These are phyloP conservation scores for Gouania willdenowi DNA, from an alignment of 2,797 vertebrate genomes.

Conservation along the genomic window DNA sequence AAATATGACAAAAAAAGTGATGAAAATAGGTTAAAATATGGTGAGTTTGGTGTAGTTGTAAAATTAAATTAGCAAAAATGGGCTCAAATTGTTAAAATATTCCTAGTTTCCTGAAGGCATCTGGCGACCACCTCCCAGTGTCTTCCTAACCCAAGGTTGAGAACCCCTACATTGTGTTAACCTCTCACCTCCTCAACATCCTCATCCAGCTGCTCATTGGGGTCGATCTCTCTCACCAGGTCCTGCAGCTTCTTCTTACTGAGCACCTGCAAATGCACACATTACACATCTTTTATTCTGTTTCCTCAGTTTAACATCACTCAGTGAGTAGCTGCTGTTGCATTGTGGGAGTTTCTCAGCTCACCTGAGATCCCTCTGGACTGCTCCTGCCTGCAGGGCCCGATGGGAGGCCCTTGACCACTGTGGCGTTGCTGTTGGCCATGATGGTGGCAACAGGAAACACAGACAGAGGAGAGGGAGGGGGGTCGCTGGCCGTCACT, in stretches of 20 bases:
- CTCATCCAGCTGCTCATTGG: constrained; percentile 96
- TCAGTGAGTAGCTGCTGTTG: background rate
- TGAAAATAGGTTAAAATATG: too few relatives aligned
- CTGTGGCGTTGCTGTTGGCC: constrained; percentile 87
- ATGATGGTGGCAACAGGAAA: constrained; percentile 80
- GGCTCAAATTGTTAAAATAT: too few relatives aligned
- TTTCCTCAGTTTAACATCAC: background rate
- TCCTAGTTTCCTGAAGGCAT: too few relatives aligned
- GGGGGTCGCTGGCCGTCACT: too few relatives aligned
- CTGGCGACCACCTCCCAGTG: too few relatives aligned
- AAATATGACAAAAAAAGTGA: too few relatives aligned
- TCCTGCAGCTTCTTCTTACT: constrained; percentile 98
- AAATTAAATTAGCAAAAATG: too few relatives aligned
- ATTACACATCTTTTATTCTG: too few relatives aligned
- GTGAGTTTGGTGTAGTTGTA: too few relatives aligned
- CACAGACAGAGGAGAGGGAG: too few relatives aligned
- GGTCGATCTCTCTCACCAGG: constrained; percentile 95
- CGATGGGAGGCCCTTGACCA: constrained; percentile 80
- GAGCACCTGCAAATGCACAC: constrained; percentile 77
- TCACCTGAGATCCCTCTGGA: constrained; percentile 93
- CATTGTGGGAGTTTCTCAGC: background rate
- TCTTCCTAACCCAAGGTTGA: too few relatives aligned
- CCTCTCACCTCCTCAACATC: constrained; percentile 98
- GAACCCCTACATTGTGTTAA: too few relatives aligned
- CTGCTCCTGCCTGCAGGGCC: constrained; percentile 87